Base-by-base conservation (phyloP, 2,888 invertebrate genomes). In the Scrobipalpa costella region DNA sequence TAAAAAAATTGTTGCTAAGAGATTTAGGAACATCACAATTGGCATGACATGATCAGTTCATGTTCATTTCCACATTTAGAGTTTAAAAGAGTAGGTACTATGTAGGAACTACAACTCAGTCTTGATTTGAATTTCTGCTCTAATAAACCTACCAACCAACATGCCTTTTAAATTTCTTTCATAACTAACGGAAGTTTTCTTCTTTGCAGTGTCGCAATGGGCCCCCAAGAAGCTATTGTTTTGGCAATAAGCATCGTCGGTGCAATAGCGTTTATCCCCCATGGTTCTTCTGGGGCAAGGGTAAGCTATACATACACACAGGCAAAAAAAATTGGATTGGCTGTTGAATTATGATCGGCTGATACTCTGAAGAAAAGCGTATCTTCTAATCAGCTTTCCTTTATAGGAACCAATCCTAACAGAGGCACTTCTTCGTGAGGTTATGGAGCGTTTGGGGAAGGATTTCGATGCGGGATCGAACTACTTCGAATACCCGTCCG, bases 391-490 rank as follows among this genome's bases (percentile, higher is more conserved):
- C 9, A 33, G 6, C 1, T 27, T 5, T 11, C 33, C 1, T 55
- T 27, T 13, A 3, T 49, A 94, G 90, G 94, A 95, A 70, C 93
- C 92, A 75, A 92, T 94, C 67, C 89, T 96, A 73, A 94, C 95
- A 61, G 95, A 95, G 76, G 93, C 94, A 65, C 90, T 96, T 67
- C 90, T 97, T 64, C 94, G 95, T 68, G 96, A 96, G 77, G 91
- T 96, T 36, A 94, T 96, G 60, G 95, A 95, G 78, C 94, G 95
- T 66, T 95, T 96, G 94, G 95, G 94, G 64, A 95, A 94, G 73
- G 95, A 96, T 64, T 92, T 96, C 73, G 95, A 95, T 63, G 92
- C 92, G 2, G 93, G 94, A 1, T 94, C 94, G 65, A 81, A 90
- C 52, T 95, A 94, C 79, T 79, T 95, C 71, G 95, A 95, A 73